Conservation (phyloP, 2,888 invertebrate species). For the Xanthia togata region DNA sequence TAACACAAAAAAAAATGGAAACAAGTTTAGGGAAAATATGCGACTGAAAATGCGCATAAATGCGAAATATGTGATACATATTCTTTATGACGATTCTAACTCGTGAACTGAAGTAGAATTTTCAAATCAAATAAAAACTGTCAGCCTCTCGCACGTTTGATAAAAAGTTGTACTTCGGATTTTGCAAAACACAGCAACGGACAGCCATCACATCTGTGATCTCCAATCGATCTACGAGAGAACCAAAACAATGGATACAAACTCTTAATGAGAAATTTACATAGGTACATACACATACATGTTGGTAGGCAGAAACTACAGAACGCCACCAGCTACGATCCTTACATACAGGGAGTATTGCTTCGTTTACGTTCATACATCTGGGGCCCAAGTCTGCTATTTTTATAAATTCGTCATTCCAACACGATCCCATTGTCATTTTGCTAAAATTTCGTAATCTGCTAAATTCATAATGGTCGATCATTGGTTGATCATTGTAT, state of each 20-base stretch:
- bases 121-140: neutral
- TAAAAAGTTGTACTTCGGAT: neutral
- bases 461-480: too few species aligned
- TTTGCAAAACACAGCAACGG: neutral
- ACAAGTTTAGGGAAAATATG: too few species aligned
- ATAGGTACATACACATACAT: neutral
- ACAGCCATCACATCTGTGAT: neutral
- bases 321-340: neutral
- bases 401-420: too few species aligned
- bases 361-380: neutral
- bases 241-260: neutral
- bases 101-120: neutral
- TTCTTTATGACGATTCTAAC: neutral
- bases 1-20: too few species aligned
- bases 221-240: neutral
- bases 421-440: too few species aligned
- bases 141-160: too few species aligned
- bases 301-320: neutral
- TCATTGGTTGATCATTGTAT: too few species aligned
- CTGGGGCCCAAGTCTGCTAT: too few species aligned
- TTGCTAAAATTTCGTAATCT: too few species aligned
- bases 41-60: too few species aligned
- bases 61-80: neutral
- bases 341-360: neutral
- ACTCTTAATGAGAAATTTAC: neutral